Conservation (phyloP, 1,140 invertebrate genomes). For the Melipona quadrifasciata region DNA sequence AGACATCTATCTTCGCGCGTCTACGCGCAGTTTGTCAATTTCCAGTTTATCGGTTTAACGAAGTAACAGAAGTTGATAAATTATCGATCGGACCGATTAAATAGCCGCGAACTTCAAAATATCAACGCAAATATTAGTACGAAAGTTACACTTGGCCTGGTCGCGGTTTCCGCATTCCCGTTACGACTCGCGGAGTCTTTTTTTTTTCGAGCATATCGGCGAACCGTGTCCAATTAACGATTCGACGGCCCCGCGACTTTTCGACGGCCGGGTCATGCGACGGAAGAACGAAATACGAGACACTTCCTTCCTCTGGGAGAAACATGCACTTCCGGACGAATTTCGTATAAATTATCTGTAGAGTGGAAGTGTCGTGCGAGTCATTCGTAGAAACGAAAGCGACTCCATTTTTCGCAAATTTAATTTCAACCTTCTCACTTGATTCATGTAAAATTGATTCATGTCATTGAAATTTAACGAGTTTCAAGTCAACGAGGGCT, state of each 20-base stretch:
- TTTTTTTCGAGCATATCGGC: constrained; percentile 7
- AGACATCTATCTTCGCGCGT: too few relatives aligned
- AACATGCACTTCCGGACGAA: neutral
- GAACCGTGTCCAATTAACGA: constrained; percentile 30
- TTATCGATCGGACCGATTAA: neutral
- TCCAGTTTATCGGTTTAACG: too few relatives aligned
- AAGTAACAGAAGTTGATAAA: neutral
- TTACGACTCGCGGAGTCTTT: constrained; percentile 5
- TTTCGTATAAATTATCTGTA: neutral
- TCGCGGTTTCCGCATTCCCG: constrained; percentile 3
- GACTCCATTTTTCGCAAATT: neutral
- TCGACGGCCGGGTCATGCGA: neutral
- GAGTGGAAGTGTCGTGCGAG: neutral
- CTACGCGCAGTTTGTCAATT: too few relatives aligned
- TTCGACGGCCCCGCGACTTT: constrained; percentile 26
- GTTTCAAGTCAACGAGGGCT: too few relatives aligned
- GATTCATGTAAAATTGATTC: too few relatives aligned
- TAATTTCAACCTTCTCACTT: neutral
- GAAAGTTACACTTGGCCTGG: too few relatives aligned
- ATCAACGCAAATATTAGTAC: too few relatives aligned
- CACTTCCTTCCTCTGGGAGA: constrained; percentile 3
- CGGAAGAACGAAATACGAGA: constrained; percentile 3
- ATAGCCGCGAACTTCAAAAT: neutral
- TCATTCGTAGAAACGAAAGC: neutral
- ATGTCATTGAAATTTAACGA: too few relatives aligned